phyloP scores from a whole-genome alignment of 2,888 invertebrate species.

The Chironomus tentans region DNA sequence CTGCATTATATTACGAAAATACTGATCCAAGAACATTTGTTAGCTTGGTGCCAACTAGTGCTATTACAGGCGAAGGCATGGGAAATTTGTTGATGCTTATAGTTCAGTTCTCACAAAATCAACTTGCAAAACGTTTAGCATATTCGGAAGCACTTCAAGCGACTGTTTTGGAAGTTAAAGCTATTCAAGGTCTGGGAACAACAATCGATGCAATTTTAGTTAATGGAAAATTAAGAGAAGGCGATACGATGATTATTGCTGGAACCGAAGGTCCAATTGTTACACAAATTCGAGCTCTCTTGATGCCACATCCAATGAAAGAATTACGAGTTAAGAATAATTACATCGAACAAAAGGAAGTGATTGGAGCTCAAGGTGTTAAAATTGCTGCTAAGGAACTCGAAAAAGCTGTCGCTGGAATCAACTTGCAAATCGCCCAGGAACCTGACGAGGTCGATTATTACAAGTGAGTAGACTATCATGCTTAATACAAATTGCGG shows the following conservation, averaged over 20 bases:
- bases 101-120: conserved; percentile 83
- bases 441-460: conserved; percentile 91
- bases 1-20: conserved; percentile 91
- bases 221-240: conserved; percentile 88
- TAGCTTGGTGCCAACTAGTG: conserved; percentile 94
- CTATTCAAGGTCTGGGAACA: conserved; percentile 91
- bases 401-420: conserved; percentile 94
- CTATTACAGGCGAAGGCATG: conserved; percentile 97
- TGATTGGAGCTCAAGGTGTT: conserved; percentile 94
- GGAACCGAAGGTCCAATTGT: conserved; percentile 98
- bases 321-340: conserved; percentile 95
- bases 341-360: conserved; percentile 89
- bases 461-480: conserved; percentile 46
- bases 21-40: conserved; percentile 88
- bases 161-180: conserved; percentile 74
- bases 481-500: too few relatives aligned
- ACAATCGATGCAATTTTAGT: conserved; percentile 98
- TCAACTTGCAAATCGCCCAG: conserved; percentile 85
- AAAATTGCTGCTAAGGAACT: conserved; percentile 97
- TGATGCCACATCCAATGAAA: conserved; percentile 97
- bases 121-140: conserved; percentile 78
- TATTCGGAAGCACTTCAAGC: conserved; percentile 89
- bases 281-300: conserved; percentile 89
- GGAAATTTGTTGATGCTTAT: conserved; percentile 92
- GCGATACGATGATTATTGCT: conserved; percentile 89